phyloP scores from a whole-genome alignment of 2,888 invertebrate species.

The Calameuta idolon region DNA sequence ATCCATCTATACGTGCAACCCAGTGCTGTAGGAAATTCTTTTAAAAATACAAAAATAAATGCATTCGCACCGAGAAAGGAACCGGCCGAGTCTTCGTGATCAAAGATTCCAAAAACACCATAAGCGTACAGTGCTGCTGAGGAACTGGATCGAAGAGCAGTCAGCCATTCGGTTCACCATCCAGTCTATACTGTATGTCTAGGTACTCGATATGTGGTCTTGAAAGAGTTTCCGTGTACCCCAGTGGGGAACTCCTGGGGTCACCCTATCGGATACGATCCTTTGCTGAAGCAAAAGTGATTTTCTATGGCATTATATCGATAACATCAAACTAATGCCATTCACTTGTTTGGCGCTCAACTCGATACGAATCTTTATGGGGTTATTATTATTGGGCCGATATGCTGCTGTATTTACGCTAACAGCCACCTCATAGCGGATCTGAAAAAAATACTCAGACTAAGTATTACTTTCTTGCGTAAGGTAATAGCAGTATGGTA shows the following conservation, averaged over 20 bases:
- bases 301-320: slow-evolving; percentile 56
- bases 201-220: slow-evolving; percentile 21
- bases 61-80: background rate
- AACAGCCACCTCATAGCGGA: background rate
- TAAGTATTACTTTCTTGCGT: background rate
- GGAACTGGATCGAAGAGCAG: background rate
- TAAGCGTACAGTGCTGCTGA: background rate
- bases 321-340: slow-evolving; percentile 61
- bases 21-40: background rate
- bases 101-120: background rate
- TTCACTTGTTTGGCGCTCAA: slow-evolving; percentile 56
- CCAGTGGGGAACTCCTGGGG: slow-evolving; percentile 36
- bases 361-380: slow-evolving; percentile 56
- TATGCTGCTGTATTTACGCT: slow-evolving; percentile 7
- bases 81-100: no score
- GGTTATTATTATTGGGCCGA: slow-evolving; percentile 38
- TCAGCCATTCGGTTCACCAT: background rate
- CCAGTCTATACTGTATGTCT: background rate
- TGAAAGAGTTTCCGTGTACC: slow-evolving; percentile 53
- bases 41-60: background rate
- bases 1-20: background rate
- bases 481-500: background rate
- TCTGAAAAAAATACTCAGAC: background rate
- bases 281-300: slow-evolving; percentile 53
- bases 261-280: slow-evolving; percentile 39